Evolutionary conservation across 2,113 vertebrate species (phyloP).

Genomic region (Ginglymostoma cirratum): DNA sequence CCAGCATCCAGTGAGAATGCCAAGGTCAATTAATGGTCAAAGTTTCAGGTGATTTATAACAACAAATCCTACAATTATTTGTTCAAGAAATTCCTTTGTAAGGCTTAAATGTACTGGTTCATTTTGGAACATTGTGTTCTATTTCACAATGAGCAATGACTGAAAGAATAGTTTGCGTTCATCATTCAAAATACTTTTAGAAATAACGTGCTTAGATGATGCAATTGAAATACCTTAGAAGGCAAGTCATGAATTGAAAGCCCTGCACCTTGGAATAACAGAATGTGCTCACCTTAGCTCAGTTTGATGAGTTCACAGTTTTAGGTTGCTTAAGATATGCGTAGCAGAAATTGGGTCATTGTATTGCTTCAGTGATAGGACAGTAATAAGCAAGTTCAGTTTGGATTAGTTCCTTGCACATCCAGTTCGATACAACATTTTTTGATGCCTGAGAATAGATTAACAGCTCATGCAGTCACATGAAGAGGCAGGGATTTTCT

Average conservation of each 20-base stretch:
- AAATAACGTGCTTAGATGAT: background rate
- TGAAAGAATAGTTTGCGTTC: background rate
- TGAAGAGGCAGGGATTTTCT: too few species aligned
- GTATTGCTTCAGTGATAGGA: background rate
- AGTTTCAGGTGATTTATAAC: conserved; percentile 22
- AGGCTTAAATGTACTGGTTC: background rate
- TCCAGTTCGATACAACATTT: background rate
- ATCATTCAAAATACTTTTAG: background rate
- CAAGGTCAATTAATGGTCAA: conserved; percentile 10
- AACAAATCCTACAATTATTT: background rate
- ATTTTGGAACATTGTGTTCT: conserved; percentile 13
- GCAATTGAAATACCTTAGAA: background rate
- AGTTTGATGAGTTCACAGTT: background rate
- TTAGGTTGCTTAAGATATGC: background rate
- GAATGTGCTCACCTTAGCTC: background rate
- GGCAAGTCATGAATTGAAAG: background rate
- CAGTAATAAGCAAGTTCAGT: background rate
- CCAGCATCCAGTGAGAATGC: background rate
- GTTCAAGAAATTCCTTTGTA: conserved; percentile 21
- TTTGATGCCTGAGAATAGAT: background rate
- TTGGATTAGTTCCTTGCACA: background rate
- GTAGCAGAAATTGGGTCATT: background rate
- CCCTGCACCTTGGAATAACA: too few species aligned
- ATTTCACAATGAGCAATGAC: background rate
- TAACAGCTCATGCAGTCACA: background rate